Evolutionary conservation across 1,140 invertebrate genomes (phyloP).

Genomic region (Drosophila equinoxialis): DNA sequence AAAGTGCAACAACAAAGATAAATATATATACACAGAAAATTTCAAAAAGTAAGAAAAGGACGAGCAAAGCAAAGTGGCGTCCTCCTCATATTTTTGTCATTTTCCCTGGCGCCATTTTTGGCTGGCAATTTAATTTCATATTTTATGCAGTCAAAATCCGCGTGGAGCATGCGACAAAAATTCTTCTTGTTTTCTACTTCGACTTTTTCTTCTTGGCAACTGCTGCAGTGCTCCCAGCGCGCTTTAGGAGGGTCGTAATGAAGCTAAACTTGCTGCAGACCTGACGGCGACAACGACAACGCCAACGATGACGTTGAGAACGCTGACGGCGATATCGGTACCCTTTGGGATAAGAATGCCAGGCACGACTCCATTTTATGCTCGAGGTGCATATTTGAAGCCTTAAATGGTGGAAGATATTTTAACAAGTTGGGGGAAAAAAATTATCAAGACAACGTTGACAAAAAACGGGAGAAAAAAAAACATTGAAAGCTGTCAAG

Average conservation of each 20-base stretch:
- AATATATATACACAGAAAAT: not conserved
- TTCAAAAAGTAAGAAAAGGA: not conserved
- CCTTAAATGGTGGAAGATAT: constrained; percentile 19
- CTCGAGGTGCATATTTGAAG: constrained; percentile 21
- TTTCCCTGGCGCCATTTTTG: constrained; percentile 58
- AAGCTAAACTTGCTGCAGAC: constrained; percentile 36
- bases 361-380: constrained; percentile 17
- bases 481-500: constrained; percentile 1
- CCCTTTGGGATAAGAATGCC: constrained; percentile 11
- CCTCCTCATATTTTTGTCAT: constrained; percentile 60
- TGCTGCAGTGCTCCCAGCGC: constrained; percentile 38
- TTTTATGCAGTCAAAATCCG: constrained; percentile 60
- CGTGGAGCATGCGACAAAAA: constrained; percentile 53
- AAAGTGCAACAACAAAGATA: constrained; percentile 38
- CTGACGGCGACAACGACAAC: constrained; percentile 20
- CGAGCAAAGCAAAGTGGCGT: constrained; percentile 17
- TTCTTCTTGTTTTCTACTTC: constrained; percentile 20
- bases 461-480: not conserved
- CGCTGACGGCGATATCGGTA: not conserved
- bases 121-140: constrained; percentile 62
- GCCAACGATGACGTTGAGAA: constrained; percentile 1
- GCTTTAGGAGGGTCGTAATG: constrained; percentile 33
- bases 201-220: constrained; percentile 19
- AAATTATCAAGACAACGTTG: not conserved
- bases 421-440: not conserved